Evolutionary conservation across 1,140 invertebrate species (phyloP), one percentile per base, ranked within the genome.

Genomic region (Ostrea edulis): DNA sequence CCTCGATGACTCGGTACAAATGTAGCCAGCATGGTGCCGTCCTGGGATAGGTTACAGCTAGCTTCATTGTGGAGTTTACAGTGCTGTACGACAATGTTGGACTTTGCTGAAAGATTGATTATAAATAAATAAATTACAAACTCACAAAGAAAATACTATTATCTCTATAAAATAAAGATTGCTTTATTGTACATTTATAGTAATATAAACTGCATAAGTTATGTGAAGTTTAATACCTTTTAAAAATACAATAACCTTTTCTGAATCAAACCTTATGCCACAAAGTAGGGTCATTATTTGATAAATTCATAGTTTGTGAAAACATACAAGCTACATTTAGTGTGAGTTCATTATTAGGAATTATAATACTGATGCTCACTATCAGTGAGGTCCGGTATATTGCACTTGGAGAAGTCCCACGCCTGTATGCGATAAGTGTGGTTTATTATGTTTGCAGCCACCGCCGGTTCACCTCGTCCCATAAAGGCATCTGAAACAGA

Each of bases 51-150:
- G 93, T 97, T 97, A 88, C 98, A 97, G 94, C 97, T 97, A 0
- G 97, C 97, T 94, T 98, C 97, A 93, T 98, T 98, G 92, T 98
- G 97, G 71, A 98, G 97, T 93, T 97, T 97, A 94, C 97, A 98
- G 93, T 97, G 96, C 55, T 96, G 95, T 5, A 98, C 97, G 11
- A 98, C 96, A 62, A 98, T 94, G 94, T 98, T 98, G 89, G 96
- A 86, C 58, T 89, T 90, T 22, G 89, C 94, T 94, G 90, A n/a
- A 91, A 90, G 14, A 53, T 44, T 1, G 35, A 44, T 44, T 44
- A 44, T 44, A 44, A 44, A 44, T 44, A 5, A 44, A 44, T 44
- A 44, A 44, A 44, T 44, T 44, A 44, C 35, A 44, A 44, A 5
- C 35, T 44, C 5, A 44, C 35, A 44, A 2, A 2, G 35, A 5